These are phyloP conservation scores for Terrapene triunguis DNA, from an alignment of 2,113 vertebrate species.

Conservation along the genomic window DNA sequence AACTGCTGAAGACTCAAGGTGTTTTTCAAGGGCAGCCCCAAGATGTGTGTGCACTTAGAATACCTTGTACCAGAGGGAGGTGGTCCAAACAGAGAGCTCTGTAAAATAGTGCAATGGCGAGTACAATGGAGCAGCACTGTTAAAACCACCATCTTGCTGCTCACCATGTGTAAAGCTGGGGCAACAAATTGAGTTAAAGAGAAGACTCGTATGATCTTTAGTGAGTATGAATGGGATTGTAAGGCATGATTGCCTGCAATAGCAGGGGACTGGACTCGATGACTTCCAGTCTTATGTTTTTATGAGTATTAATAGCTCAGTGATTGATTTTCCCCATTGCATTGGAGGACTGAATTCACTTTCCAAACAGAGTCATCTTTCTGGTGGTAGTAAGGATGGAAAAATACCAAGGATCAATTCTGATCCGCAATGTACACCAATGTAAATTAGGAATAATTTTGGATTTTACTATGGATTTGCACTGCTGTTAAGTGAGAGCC, in stretches of 20 bases:
- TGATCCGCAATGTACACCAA: neutral
- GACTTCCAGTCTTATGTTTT: neutral
- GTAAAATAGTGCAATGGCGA: neutral
- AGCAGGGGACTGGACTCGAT: neutral
- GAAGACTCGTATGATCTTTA: too few relatives aligned
- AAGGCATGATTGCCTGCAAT: neutral
- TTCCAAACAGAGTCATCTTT: neutral
- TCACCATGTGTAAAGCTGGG: accelerated
- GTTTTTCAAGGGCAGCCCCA: neutral
- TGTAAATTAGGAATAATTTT: neutral
- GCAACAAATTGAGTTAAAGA: too few relatives aligned
- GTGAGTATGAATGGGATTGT: too few relatives aligned
- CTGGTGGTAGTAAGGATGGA: neutral
- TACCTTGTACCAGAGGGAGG: neutral
- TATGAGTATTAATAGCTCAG: neutral
- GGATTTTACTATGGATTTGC: neutral
- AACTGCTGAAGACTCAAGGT: neutral
- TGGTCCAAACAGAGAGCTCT: neutral
- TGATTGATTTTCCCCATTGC: neutral
- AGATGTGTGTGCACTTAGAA: neutral
- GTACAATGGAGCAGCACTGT: neutral
- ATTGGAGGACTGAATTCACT: neutral
- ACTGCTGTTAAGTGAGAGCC: neutral
- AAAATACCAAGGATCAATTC: neutral
- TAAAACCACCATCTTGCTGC: neutral